Conservation (phyloP, 2,888 invertebrate genomes). For the Zaprionus bogoriensis region DNA sequence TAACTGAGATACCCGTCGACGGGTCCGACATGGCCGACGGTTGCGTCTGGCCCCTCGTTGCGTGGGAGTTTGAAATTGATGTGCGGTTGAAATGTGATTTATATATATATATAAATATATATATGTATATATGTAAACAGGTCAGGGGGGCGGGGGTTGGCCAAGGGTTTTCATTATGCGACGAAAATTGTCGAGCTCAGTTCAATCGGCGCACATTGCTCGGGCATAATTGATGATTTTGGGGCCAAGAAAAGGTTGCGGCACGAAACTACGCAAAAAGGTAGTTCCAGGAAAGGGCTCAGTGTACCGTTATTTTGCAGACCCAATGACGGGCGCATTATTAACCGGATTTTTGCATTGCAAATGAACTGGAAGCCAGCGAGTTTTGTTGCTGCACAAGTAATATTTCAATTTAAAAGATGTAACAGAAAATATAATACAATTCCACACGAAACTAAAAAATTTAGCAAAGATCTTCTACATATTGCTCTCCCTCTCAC, state of each 20-base stretch:
- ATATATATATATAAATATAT: too few species aligned
- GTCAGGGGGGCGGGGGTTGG: background rate
- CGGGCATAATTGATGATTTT: constrained; percentile 53
- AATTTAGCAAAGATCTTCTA: too few species aligned
- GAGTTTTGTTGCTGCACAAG: too few species aligned
- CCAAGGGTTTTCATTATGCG: constrained; percentile 41
- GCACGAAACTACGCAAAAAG: background rate
- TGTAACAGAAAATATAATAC: too few species aligned
- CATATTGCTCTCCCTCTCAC: too few species aligned
- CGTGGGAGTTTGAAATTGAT: constrained; percentile 39
- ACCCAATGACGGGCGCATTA: background rate
- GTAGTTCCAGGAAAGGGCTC: background rate
- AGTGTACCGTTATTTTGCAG: too few species aligned
- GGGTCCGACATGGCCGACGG: too few species aligned
- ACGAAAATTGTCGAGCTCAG: constrained; percentile 38
- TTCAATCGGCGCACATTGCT: constrained; percentile 43
- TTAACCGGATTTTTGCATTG: too few species aligned
- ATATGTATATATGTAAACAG: too few species aligned
- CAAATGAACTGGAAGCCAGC: too few species aligned
- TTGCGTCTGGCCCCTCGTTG: background rate
- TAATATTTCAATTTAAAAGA: too few species aligned
- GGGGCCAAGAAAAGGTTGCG: constrained; percentile 31
- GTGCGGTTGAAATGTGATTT: constrained; percentile 47
- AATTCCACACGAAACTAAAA: too few species aligned
- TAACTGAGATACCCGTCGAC: constrained; percentile 22